A percentile compares a stretch with the other conserved stretches of the same genome.
phyloP scores from a whole-genome alignment of 2,888 invertebrate genomes.

The Rhyacophila evoluta region DNA sequence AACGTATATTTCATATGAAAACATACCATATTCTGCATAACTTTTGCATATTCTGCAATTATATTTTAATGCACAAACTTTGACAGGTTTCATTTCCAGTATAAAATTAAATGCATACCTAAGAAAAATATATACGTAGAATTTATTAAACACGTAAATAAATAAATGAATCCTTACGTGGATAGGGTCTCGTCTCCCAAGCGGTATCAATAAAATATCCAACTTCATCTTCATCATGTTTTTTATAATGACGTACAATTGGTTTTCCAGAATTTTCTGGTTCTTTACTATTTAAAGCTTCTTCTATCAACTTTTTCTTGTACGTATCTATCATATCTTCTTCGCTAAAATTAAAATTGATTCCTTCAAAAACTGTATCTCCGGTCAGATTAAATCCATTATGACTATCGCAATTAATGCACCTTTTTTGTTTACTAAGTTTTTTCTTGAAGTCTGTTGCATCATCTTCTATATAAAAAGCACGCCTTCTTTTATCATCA shows the following conservation, averaged over 20 bases:
- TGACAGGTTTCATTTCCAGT: no score
- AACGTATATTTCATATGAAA: no score
- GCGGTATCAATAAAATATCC: conserved; percentile 65
- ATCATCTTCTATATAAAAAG: conserved; percentile 29
- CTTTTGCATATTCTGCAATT: no score
- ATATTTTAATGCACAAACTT: no score
- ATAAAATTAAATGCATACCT: no score
- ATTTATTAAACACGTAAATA: no score
- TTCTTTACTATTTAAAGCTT: conserved; percentile 37
- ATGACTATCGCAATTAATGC: conserved; percentile 43
- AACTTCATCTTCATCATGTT: conserved; percentile 60
- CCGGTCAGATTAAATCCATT: conserved; percentile 64
- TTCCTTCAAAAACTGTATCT: conserved; percentile 63
- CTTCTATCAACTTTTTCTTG: conserved; percentile 44
- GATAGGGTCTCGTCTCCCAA: conserved; percentile 59
- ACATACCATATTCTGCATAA: no score
- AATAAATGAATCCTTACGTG: conserved; percentile 32
- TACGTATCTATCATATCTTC: conserved; percentile 50
- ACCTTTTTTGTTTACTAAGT: conserved; percentile 35
- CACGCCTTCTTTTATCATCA: not conserved
- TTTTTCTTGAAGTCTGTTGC: not conserved
- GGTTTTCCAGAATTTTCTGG: conserved; percentile 33
- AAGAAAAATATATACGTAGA: no score
- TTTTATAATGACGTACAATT: conserved; percentile 26
- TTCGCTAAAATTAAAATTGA: conserved; percentile 56